phyloP scores from a whole-genome alignment of 2,797 vertebrate species.

The Harpagifer antarcticus region DNA sequence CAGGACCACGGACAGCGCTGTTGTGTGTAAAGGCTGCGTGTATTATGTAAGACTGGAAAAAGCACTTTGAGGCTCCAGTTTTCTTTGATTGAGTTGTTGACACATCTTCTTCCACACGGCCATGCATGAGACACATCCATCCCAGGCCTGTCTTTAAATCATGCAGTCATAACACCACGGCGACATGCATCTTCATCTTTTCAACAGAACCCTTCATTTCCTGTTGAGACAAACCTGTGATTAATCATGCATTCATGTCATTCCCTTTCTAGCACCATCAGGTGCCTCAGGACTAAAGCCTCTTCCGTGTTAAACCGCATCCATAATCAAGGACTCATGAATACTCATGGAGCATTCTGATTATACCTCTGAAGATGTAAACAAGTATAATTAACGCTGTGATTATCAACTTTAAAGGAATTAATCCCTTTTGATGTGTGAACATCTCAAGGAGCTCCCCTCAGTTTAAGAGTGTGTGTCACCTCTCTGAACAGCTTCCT shows the following conservation, averaged over 20 bases:
- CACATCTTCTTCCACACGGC: not conserved
- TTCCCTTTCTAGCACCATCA: conserved; percentile 31
- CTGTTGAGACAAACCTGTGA: conserved; percentile 43
- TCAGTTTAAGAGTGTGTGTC: conserved; percentile 32
- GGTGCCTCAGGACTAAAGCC: conserved; percentile 44
- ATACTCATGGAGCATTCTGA: conserved; percentile 52
- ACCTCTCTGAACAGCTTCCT: not conserved
- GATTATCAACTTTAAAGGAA: conserved; percentile 65
- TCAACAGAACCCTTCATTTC: conserved; percentile 3
- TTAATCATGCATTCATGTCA: conserved; percentile 58
- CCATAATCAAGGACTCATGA: conserved; percentile 62
- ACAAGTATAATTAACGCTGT: conserved; percentile 62
- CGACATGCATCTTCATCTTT: not conserved
- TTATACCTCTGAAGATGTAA: conserved; percentile 65
- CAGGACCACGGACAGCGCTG: too few relatives aligned
- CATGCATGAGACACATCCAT: not conserved
- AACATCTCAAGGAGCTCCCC: conserved; percentile 45
- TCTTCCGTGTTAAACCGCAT: conserved; percentile 46
- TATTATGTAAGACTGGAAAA: too few relatives aligned
- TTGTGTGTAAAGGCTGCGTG: too few relatives aligned
- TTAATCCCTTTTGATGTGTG: conserved; percentile 64
- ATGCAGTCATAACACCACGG: not conserved
- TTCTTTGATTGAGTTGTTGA: not conserved
- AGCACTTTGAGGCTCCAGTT: not conserved
- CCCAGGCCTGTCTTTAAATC: not conserved